Base-by-base conservation (phyloP, 2,797 vertebrate species). In the Xiphophorus birchmanni region DNA sequence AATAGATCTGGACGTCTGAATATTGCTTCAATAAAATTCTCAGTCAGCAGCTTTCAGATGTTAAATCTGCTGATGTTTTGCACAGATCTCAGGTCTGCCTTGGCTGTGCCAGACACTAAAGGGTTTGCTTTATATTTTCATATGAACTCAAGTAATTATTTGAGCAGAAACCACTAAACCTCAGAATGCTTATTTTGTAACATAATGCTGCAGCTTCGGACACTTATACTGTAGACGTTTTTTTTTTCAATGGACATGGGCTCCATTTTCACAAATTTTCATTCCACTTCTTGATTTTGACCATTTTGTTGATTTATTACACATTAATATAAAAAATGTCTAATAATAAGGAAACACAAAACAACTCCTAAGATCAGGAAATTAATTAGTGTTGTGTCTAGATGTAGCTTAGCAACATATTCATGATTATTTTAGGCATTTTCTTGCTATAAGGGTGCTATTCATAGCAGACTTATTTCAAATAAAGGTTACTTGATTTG, bases 61-160 rank as follows among this genome's bases (percentile, higher is more conserved):
- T 72, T 72, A n/a, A 44, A 72, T 45, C 69, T 44, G 11, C 69
- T 72, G 69, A 72, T 44, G 69, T 72, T n/a, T 72, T 72, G 69
- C 40, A n/a, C 40, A 72, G 69, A 13, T 45, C 40, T n/a, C 26
- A 42, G 65, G n/a, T 44, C 23, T 72, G 42, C 6, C 69, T 45
- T 72, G 69, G 69, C 69, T 72, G 42, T 71, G 67, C n/a, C 40
- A n/a, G 42, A 45, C 12, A 15, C 42, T 45, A 69, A 69, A 42
- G 13, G 37, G 65, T 42, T 10, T 10, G 1, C 69, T 72, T 45
- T 72, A 44, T 72, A n/a, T 72, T 72, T 72, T 75, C 32, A 12
- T 23, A 56, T 11, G 29, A 77, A 32, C 2, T 72, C 42, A 72
- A 72, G 44, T 72, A 72, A 72, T 72, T 72, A 72, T 72, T 72